Conservation (phyloP, 2,888 invertebrate genomes). For the Ptycholaimellus sp. region DNA sequence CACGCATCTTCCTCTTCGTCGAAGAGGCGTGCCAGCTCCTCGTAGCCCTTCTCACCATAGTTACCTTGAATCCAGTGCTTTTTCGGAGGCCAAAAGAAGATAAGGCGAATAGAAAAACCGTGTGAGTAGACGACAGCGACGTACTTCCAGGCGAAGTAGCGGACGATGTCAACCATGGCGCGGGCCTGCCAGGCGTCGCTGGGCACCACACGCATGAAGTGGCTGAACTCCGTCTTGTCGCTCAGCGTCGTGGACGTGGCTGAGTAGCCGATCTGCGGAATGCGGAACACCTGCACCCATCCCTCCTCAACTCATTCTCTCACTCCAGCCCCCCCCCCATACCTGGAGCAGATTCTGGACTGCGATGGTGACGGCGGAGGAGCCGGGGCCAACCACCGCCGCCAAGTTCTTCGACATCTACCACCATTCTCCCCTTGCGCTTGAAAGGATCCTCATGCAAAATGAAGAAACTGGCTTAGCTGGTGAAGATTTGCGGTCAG, state of each 20-base stretch:
- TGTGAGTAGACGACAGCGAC: conserved; percentile 50
- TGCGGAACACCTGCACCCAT: conserved; percentile 32
- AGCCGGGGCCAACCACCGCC: conserved; percentile 50
- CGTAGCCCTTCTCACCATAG: conserved; percentile 51
- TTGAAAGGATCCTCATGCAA: too few species aligned
- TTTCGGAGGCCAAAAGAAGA: not conserved
- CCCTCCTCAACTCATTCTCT: not conserved
- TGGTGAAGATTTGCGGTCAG: too few species aligned
- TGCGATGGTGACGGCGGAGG: conserved; percentile 41
- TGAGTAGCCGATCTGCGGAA: conserved; percentile 49
- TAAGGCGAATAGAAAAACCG: conserved; percentile 33
- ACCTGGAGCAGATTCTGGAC: conserved; percentile 49
- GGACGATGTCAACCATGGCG: conserved; percentile 44
- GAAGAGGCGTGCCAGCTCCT: conserved; percentile 37
- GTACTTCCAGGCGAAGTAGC: conserved; percentile 50
- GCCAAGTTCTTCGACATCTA: conserved; percentile 30
- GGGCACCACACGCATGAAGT: conserved; percentile 52
- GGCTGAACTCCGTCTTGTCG: conserved; percentile 47
- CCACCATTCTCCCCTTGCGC: not conserved
- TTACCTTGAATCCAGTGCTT: conserved; percentile 36
- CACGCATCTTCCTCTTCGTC: conserved; percentile 40
- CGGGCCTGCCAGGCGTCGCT: conserved; percentile 52
- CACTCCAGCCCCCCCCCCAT: not conserved
- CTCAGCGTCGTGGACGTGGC: conserved; percentile 51
- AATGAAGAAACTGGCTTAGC: too few species aligned